phyloP scores from a whole-genome alignment of 2,888 invertebrate genomes.

The Zootermopsis nevadensis region DNA sequence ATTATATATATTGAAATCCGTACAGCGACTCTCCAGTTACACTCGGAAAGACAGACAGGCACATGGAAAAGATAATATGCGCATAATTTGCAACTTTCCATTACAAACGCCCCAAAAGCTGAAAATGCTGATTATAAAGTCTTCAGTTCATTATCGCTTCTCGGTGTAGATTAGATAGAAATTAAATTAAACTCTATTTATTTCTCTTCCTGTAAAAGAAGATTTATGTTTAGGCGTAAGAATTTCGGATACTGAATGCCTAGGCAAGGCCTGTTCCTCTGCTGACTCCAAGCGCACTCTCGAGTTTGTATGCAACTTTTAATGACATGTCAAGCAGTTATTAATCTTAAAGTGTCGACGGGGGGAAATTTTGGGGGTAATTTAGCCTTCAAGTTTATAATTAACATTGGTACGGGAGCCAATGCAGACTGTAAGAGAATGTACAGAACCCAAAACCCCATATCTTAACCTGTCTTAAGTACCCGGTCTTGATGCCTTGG shows the following conservation, averaged over 20 bases:
- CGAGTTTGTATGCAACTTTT: conserved; percentile 1
- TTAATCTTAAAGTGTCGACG: conserved; percentile 21
- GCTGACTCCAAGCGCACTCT: background rate
- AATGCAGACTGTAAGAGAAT: background rate
- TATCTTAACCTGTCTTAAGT: background rate
- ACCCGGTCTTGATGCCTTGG: background rate
- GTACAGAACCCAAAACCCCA: background rate
- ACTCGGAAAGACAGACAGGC: too few relatives aligned
- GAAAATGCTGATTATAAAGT: too few relatives aligned
- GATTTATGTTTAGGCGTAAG: background rate
- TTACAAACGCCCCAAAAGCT: too few relatives aligned
- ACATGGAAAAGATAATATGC: too few relatives aligned
- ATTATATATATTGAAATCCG: too few relatives aligned
- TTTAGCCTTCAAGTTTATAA: conserved; percentile 15
- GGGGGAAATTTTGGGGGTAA: background rate
- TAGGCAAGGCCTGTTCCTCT: background rate
- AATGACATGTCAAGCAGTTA: conserved; percentile 18
- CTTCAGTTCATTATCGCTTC: too few relatives aligned
- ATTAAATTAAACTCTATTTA: background rate
- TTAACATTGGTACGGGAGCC: conserved; percentile 16
- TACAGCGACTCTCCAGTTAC: too few relatives aligned
- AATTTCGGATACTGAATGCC: background rate
- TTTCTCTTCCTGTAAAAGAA: background rate
- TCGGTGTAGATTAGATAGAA: background rate
- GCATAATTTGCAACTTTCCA: too few relatives aligned